These are phyloP conservation scores for Chelmon rostratus DNA, from an alignment of 2,797 vertebrate species.

Conservation along the genomic window DNA sequence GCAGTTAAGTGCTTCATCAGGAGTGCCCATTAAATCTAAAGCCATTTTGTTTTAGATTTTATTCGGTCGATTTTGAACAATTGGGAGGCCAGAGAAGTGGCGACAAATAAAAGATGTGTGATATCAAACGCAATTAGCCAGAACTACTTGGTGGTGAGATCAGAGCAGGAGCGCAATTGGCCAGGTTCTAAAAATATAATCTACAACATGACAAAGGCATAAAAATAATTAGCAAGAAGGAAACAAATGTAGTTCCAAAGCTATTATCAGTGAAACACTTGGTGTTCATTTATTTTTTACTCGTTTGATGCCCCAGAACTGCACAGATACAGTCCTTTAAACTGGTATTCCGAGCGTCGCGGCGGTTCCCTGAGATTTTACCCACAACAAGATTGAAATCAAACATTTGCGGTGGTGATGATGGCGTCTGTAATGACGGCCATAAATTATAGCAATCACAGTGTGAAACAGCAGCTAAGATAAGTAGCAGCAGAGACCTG, in stretches of 20 bases:
- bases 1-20: not conserved
- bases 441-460: constrained; percentile 78
- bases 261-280: constrained; percentile 23
- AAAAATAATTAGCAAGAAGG: constrained; percentile 6
- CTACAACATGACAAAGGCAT: too few relatives aligned
- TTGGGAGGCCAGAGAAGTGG: not conserved
- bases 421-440: constrained; percentile 77
- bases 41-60: constrained; percentile 11
- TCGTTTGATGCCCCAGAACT: constrained; percentile 16
- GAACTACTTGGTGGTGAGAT: not conserved
- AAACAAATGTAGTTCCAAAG: not conserved
- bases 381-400: constrained; percentile 74
- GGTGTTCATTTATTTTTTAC: constrained; percentile 8
- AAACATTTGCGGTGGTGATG: constrained; percentile 79
- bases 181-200: too few relatives aligned
- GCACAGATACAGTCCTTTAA: constrained; percentile 9
- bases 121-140: constrained; percentile 3
- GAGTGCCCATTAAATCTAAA: not conserved
- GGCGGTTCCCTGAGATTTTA: constrained; percentile 40
- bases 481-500: constrained; percentile 64
- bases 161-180: not conserved
- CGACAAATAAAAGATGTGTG: not conserved
- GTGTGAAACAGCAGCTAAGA: constrained; percentile 69
- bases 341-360: constrained; percentile 22
- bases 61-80: constrained; percentile 34